phyloP scores from a whole-genome alignment of 2,888 invertebrate species.

The Dascillus cervinus region DNA sequence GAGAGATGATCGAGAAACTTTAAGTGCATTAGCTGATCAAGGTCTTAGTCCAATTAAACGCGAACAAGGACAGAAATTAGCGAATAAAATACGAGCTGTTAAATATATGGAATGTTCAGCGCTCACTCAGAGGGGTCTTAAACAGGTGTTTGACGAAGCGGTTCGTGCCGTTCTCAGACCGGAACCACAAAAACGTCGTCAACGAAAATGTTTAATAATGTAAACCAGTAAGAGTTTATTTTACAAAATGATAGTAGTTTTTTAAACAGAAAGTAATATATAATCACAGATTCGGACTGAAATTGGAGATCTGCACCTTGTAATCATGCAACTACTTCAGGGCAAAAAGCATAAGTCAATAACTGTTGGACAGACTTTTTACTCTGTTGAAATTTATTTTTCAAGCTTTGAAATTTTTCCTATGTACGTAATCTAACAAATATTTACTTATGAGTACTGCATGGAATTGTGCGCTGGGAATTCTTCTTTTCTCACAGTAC shows the following conservation, averaged over 20 bases:
- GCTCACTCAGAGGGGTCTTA: slow-evolving; percentile 93
- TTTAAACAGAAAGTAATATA: too few relatives aligned
- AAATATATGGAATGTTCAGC: slow-evolving; percentile 99
- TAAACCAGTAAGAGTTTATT: slow-evolving; percentile 28
- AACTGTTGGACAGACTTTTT: slow-evolving; percentile 3
- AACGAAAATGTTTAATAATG: slow-evolving; percentile 70
- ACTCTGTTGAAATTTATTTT: slow-evolving; percentile 1
- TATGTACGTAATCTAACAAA: slow-evolving; percentile 1
- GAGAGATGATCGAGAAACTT: slow-evolving; percentile 93
- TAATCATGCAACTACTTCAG: slow-evolving; percentile 9
- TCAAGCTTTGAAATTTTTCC: slow-evolving; percentile 1
- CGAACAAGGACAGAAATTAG: slow-evolving; percentile 97
- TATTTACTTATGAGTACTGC: slow-evolving; percentile 3
- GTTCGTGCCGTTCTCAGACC: slow-evolving; percentile 96
- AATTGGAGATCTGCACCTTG: too few relatives aligned
- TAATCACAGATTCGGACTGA: too few relatives aligned
- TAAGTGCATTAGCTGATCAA: slow-evolving; percentile 85
- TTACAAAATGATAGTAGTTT: too few relatives aligned
- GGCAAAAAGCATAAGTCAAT: slow-evolving; percentile 10
- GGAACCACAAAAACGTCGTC: slow-evolving; percentile 90
- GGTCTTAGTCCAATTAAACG: slow-evolving; percentile 92
- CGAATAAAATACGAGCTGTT: slow-evolving; percentile 96
- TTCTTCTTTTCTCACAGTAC: too few relatives aligned
- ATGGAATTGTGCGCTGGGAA: slow-evolving; percentile 5
- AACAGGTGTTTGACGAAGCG: slow-evolving; percentile 98